Conservation (phyloP, 1,140 invertebrate species). For the Eriosoma lanigerum region DNA sequence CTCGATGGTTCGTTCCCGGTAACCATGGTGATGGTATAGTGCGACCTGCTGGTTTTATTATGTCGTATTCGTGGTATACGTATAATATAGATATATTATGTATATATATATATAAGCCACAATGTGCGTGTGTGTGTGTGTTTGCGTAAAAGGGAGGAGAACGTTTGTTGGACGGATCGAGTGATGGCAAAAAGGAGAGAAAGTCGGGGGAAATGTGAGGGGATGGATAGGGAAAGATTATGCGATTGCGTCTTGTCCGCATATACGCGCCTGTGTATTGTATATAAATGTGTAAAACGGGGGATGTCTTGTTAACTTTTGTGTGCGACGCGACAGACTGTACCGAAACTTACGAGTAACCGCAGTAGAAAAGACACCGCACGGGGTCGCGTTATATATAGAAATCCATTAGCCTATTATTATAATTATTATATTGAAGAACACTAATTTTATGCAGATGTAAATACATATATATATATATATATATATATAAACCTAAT, state of each 20-base stretch:
- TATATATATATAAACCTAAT: too few species aligned
- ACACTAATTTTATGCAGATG: neutral
- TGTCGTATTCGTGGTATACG: neutral
- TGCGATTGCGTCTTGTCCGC: conserved; percentile 34
- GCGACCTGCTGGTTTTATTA: conserved; percentile 48
- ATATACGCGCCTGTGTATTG: neutral
- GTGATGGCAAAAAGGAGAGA: neutral
- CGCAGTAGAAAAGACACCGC: neutral
- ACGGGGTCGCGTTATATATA: too few species aligned
- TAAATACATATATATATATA: too few species aligned
- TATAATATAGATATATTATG: too few species aligned
- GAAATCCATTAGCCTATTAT: neutral
- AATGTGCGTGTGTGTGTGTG: neutral
- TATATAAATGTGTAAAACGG: too few species aligned
- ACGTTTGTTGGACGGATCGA: neutral
- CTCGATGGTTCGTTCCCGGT: conserved; percentile 14
- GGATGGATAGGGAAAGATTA: conserved; percentile 3
- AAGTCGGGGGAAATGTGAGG: neutral
- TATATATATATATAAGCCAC: neutral
- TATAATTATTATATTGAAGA: neutral
- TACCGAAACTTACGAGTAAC: conserved; percentile 4
- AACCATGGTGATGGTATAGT: conserved; percentile 29
- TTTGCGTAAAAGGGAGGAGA: conserved; percentile 30
- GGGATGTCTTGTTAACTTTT: conserved; percentile 30
- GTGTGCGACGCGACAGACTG: neutral